These are phyloP conservation scores for Gorsachius magnificus DNA, from an alignment of 2,797 vertebrate species.

Conservation along the genomic window DNA sequence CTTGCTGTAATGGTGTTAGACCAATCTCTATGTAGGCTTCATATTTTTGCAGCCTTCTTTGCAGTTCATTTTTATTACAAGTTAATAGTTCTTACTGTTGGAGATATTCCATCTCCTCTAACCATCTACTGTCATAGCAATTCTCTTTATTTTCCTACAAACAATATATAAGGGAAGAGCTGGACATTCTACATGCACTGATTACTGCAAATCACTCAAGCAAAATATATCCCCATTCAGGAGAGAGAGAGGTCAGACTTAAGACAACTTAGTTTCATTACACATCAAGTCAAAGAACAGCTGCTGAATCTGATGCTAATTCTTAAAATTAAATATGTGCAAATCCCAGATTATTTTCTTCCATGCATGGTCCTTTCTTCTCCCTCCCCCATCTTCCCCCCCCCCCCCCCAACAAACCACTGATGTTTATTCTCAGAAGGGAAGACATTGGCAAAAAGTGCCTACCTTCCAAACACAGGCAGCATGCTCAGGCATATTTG, in stretches of 20 bases:
- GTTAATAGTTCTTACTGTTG: background rate
- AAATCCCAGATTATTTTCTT: background rate
- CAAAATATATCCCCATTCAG: background rate
- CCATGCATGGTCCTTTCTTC: fast-evolving
- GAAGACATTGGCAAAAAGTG: fast-evolving
- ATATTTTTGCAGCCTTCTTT: background rate
- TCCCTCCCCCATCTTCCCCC: background rate
- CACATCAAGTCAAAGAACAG: background rate
- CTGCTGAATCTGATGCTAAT: background rate
- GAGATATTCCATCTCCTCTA: background rate
- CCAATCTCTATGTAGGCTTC: background rate
- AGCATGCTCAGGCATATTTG: background rate
- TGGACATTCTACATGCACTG: background rate
- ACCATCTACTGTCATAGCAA: background rate
- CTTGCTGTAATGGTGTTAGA: background rate
- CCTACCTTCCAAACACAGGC: background rate
- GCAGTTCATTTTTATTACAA: background rate
- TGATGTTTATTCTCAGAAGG: background rate
- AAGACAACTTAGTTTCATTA: background rate
- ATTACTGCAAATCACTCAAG: background rate
- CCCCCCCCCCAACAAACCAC: background rate
- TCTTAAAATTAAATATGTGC: background rate
- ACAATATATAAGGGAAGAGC: background rate
- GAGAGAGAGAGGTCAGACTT: background rate
- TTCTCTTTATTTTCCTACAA: background rate